Conservation (phyloP, 2,888 invertebrate genomes). For the Gryllus longicercus region DNA sequence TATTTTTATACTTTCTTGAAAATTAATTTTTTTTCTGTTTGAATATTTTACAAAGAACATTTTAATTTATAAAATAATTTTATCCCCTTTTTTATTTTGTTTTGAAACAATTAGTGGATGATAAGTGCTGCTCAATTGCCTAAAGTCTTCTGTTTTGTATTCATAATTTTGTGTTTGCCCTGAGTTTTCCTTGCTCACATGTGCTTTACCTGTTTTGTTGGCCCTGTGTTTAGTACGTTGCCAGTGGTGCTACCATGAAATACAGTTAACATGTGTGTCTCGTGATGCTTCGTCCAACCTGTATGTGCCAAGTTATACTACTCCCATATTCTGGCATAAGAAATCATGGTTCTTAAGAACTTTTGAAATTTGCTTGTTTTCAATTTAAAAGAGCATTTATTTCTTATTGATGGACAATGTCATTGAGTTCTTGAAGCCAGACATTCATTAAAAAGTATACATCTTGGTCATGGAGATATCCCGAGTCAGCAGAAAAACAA, state of each 20-base stretch:
- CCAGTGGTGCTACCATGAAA: slow-evolving; percentile 7
- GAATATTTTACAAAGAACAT: background rate
- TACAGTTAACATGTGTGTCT: background rate
- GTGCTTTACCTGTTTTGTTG: slow-evolving; percentile 9
- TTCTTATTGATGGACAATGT: no score
- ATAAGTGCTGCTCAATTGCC: background rate
- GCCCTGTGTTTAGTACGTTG: background rate
- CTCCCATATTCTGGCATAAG: background rate
- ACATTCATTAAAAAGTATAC: no score
- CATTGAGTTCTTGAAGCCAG: no score
- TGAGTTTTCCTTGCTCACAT: background rate
- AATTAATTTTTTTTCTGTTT: background rate
- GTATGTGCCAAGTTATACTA: background rate
- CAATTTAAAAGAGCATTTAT: no score
- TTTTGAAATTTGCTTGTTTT: no score
- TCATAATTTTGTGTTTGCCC: slow-evolving; percentile 2
- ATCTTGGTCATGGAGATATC: no score
- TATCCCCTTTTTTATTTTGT: no score
- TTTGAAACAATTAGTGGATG: background rate
- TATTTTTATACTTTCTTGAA: background rate
- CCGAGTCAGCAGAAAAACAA: no score
- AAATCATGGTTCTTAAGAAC: background rate
- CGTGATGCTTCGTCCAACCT: background rate
- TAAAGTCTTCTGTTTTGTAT: background rate
- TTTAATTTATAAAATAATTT: background rate